Evolutionary conservation across 2,797 vertebrate genomes (phyloP).

Genomic region (Coluber constrictor): DNA sequence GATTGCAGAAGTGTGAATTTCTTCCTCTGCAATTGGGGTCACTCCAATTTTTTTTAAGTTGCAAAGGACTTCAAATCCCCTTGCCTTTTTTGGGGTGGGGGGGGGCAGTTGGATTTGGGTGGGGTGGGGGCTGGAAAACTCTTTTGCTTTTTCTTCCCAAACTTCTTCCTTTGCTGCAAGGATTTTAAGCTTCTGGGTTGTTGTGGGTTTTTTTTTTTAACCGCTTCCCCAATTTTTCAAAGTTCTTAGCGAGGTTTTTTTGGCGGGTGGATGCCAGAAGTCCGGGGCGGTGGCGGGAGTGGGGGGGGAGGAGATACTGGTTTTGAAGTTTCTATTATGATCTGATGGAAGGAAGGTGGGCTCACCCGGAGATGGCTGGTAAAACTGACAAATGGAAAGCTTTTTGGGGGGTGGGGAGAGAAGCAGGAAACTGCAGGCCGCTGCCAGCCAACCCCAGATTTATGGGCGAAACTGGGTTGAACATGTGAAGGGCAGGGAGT

Average conservation of each 20-base stretch:
- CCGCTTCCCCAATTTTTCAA: background rate
- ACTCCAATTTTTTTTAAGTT: background rate
- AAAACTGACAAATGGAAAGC: fast-evolving
- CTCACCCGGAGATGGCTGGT: too few species aligned
- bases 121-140: too few species aligned
- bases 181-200: too few species aligned
- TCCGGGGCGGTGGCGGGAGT: fast-evolving
- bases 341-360: too few species aligned
- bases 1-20: background rate
- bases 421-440: too few species aligned
- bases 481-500: too few species aligned
- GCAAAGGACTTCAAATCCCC: background rate
- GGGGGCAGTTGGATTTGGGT: fast-evolving
- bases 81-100: background rate
- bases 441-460: too few species aligned
- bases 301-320: background rate
- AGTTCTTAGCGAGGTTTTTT: background rate
- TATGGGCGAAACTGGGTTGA: background rate
- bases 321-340: background rate
- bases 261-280: too few species aligned
- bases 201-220: background rate
- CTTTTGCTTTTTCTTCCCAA: background rate
- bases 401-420: too few species aligned
- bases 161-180: background rate
- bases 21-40: background rate